phyloP scores from a whole-genome alignment of 2,888 invertebrate genomes.

The Brachycybe producta region DNA sequence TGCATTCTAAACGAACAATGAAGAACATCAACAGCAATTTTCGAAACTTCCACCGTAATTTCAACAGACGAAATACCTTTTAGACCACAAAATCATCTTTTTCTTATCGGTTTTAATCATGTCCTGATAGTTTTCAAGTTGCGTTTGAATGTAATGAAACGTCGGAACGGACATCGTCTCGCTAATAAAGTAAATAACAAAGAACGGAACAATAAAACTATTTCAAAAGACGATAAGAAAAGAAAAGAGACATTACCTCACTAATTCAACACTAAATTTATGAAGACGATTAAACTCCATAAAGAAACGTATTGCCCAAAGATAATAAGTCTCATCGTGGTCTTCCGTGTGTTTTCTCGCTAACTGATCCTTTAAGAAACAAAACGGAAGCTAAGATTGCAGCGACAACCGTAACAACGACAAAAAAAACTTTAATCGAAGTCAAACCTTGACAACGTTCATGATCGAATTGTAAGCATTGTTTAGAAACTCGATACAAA shows the following conservation, averaged over 20 bases:
- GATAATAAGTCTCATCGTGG: conserved; percentile 83
- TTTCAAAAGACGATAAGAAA: conserved; percentile 1
- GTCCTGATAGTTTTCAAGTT: conserved; percentile 72
- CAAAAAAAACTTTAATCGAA: too few species aligned
- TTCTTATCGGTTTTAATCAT: conserved; percentile 77
- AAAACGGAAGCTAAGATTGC: too few species aligned
- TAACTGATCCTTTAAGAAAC: conserved; percentile 39
- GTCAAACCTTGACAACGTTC: conserved; percentile 60
- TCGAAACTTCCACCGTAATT: not conserved
- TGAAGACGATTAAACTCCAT: conserved; percentile 92
- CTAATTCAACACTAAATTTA: conserved; percentile 71
- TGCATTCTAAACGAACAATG: conserved; percentile 54
- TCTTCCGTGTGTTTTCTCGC: conserved; percentile 47
- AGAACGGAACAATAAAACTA: conserved; percentile 1
- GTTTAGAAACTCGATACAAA: conserved; percentile 82
- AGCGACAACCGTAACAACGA: not conserved
- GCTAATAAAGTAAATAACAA: conserved; percentile 43
- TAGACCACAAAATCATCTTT: conserved; percentile 65
- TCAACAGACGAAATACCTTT: conserved; percentile 39
- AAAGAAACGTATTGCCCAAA: conserved; percentile 89
- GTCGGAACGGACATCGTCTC: conserved; percentile 83
- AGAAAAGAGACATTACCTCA: conserved; percentile 61
- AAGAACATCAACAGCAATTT: not conserved
- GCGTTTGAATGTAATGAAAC: conserved; percentile 89
- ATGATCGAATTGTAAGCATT: conserved; percentile 87